These are phyloP conservation scores for Drosophila sproati DNA, from an alignment of 1,140 invertebrate species.

Conservation along the genomic window DNA sequence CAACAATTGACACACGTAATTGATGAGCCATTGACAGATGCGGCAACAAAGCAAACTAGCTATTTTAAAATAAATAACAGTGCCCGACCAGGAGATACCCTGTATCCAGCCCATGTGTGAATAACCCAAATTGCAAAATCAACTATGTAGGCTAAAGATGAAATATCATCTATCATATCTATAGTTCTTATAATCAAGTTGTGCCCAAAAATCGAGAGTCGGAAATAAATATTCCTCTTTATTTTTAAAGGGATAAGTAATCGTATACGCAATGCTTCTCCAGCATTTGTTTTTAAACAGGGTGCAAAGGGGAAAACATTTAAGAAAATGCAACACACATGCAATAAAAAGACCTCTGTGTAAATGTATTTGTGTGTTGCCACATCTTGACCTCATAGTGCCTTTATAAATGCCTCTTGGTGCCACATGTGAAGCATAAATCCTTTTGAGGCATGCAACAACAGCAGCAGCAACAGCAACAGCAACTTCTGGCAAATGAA, in stretches of 20 bases:
- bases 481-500: constrained; percentile 39
- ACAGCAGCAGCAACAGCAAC: constrained; percentile 4
- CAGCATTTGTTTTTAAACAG: not conserved
- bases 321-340: constrained; percentile 27
- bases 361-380: constrained; percentile 4
- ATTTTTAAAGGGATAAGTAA: too few species aligned
- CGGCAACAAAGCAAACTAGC: constrained; percentile 9
- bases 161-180: too few species aligned
- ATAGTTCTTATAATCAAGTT: too few species aligned
- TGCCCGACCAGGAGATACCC: too few species aligned
- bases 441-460: constrained; percentile 25
- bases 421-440: constrained; percentile 43
- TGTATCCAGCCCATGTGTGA: too few species aligned
- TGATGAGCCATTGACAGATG: constrained; percentile 20
- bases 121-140: too few species aligned
- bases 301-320: constrained; percentile 26
- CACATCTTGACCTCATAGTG: constrained; percentile 57
- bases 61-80: too few species aligned
- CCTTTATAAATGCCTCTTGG: constrained; percentile 41
- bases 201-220: too few species aligned
- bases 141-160: too few species aligned
- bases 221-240: too few species aligned
- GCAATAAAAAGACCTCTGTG: constrained; percentile 4
- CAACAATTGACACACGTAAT: constrained; percentile 26
- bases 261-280: too few species aligned